Evolutionary conservation across 2,113 vertebrate species (phyloP).

Genomic region (Aspiorhynchus laticeps): DNA sequence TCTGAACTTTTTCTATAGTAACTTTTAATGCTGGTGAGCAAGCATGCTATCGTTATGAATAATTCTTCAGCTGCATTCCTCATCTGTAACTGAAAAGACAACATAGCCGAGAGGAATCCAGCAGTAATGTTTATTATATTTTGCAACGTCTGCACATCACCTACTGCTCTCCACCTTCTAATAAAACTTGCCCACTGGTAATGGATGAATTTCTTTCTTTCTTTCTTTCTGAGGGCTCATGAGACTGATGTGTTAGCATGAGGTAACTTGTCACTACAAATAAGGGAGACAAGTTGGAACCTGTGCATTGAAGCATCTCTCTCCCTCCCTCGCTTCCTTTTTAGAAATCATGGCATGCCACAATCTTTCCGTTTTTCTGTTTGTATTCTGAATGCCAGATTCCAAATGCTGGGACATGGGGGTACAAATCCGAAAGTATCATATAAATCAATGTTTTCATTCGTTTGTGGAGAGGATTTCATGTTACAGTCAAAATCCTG

Average conservation of each 20-base stretch:
- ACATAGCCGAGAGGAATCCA: slow-evolving; percentile 57
- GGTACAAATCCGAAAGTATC: neutral
- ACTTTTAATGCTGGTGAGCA: slow-evolving; percentile 67
- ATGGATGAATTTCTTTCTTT: slow-evolving; percentile 29
- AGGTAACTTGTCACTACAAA: slow-evolving; percentile 54
- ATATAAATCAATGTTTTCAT: neutral
- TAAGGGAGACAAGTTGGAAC: slow-evolving; percentile 46
- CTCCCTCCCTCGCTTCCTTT: neutral
- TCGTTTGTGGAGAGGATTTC: neutral
- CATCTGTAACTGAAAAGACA: slow-evolving; percentile 49
- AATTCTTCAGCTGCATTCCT: slow-evolving; percentile 59
- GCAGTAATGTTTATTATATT: slow-evolving; percentile 60
- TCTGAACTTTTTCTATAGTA: neutral
- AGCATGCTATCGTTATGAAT: slow-evolving; percentile 63
- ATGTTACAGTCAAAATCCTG: slow-evolving; percentile 30
- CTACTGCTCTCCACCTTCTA: slow-evolving; percentile 47
- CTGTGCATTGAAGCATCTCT: slow-evolving; percentile 38
- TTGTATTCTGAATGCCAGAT: slow-evolving; percentile 10
- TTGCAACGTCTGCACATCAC: slow-evolving; percentile 37
- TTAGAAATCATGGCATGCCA: neutral
- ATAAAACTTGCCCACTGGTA: slow-evolving; percentile 57
- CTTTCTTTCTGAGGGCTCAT: slow-evolving; percentile 45
- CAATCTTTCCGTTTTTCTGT: slow-evolving; percentile 8
- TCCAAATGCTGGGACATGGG: slow-evolving; percentile 3
- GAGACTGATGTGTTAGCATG: slow-evolving; percentile 55